These are phyloP conservation scores for Heliangelus exortis DNA, from an alignment of 2,797 vertebrate species.

Conservation along the genomic window DNA sequence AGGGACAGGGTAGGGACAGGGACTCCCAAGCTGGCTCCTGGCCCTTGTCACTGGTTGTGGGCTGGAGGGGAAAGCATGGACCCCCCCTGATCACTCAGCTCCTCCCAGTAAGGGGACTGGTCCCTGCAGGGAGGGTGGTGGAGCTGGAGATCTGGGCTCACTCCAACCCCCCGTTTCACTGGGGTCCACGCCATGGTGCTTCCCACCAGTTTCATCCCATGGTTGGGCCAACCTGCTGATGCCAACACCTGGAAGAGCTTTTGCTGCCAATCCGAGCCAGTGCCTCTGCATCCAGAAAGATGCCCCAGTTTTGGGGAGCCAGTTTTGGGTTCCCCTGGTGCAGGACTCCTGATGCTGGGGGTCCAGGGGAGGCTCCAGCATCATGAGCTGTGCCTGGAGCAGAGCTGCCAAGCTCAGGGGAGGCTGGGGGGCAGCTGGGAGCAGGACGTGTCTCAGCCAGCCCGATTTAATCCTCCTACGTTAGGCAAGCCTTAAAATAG, in stretches of 20 bases:
- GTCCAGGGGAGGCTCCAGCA: slow-evolving; percentile 13
- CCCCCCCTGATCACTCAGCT: background rate
- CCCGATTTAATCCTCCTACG: slow-evolving; percentile 75
- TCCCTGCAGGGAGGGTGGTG: fast-evolving
- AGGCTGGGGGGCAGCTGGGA: slow-evolving; percentile 74
- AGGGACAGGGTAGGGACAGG: no score
- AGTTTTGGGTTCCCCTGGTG: background rate
- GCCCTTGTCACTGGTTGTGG: fast-evolving
- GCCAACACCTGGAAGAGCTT: background rate
- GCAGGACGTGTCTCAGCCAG: slow-evolving; percentile 74
- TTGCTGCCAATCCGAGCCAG: fast-evolving
- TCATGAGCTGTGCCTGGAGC: background rate
- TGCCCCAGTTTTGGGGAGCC: background rate
- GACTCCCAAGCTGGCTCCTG: background rate
- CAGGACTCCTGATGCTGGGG: background rate
- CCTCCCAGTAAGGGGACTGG: background rate
- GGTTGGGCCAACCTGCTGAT: background rate
- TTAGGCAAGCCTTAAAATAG: slow-evolving; percentile 73
- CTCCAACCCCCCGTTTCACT: background rate
- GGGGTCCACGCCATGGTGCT: fast-evolving
- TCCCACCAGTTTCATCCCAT: background rate
- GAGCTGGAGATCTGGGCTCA: background rate
- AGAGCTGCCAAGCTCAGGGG: slow-evolving; percentile 65
- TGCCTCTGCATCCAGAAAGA: background rate
- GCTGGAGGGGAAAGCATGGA: background rate